Base-by-base conservation (phyloP, 2,888 invertebrate species). In the Scrobipalpa atriplicella region DNA sequence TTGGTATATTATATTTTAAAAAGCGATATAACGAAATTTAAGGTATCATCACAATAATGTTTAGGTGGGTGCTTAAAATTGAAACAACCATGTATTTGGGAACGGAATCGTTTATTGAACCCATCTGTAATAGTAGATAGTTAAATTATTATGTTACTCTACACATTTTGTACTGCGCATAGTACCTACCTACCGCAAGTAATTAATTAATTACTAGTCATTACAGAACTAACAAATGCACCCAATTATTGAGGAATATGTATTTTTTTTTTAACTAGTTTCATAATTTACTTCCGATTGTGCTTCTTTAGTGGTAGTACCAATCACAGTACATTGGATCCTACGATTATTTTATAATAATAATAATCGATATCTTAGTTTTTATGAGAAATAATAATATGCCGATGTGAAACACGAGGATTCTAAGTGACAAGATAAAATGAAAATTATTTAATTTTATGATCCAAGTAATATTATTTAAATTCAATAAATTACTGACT, bases 61-160 rank as follows among this genome's bases (percentile, higher is more conserved):
- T 29, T 3, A 2, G 18, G 60, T n/a, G 47, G 38, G 9, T 29
- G n/a, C 8, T 10, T 1, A 29, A 19, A 75, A 86, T 86, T 81
- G 68, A 90, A 90, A 87, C 84, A 78, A 83, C 68, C 73, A 36
- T 66, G 78, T 75, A 79, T 82, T 90, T 86, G 91, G 92, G 92
- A 90, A 90, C 91, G 91, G 90, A 90, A 92, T 91, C 87, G 85
- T 92, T 92, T 92, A 92, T 90, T 92, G 84, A 91, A 91, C 90
- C 91, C 91, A 90, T 89, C 82, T 86, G 89, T 89, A 85, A 89
- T 89, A 90, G 84, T 87, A 89, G 84, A 86, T 86, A 87, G 87
- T 90, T 91, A 90, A 88, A 91, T 90, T 84, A 90, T 90, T 91
- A 80, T 83, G 85, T 86, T 86, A 90, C 75, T 85, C 91, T 92